Evolutionary conservation across 1,140 invertebrate species (phyloP).

Genomic region (Potamilus streckersoni): DNA sequence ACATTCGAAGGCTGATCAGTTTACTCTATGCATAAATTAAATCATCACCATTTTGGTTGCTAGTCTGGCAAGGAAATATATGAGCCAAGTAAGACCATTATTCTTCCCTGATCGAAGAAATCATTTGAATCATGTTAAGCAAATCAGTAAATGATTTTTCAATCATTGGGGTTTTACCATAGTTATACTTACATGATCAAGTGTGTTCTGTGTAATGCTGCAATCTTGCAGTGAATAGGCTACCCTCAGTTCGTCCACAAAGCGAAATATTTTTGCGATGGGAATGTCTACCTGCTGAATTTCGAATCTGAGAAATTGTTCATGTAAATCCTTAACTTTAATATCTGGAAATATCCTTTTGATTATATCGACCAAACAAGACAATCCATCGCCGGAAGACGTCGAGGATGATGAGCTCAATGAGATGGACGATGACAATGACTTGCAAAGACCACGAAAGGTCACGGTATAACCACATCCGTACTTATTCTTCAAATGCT

Average conservation of each 20-base stretch:
- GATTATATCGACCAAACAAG: conserved; percentile 50
- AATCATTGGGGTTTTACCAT: not conserved
- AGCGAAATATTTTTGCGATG: conserved; percentile 66
- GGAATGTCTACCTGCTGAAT: conserved; percentile 26
- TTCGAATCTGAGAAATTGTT: conserved; percentile 72
- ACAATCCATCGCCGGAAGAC: conserved; percentile 8
- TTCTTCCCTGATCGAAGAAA: not conserved
- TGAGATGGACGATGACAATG: conserved; percentile 33
- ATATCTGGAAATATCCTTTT: conserved; percentile 48
- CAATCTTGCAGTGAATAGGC: conserved; percentile 69
- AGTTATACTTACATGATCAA: conserved; percentile 68
- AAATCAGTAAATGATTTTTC: not conserved
- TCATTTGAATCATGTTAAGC: not conserved
- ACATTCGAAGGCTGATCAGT: not conserved
- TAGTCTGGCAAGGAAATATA: not conserved
- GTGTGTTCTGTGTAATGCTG: conserved; percentile 70
- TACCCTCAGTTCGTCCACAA: conserved; percentile 62
- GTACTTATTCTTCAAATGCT: conserved; percentile 72
- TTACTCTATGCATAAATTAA: not conserved
- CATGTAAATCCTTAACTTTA: conserved; percentile 76
- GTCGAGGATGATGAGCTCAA: not conserved
- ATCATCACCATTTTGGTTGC: not conserved
- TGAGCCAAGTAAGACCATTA: not conserved
- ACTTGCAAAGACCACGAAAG: conserved; percentile 67
- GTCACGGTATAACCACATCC: conserved; percentile 81